phyloP scores from a whole-genome alignment of 2,113 vertebrate genomes.

The Vulpes ferrilata region DNA sequence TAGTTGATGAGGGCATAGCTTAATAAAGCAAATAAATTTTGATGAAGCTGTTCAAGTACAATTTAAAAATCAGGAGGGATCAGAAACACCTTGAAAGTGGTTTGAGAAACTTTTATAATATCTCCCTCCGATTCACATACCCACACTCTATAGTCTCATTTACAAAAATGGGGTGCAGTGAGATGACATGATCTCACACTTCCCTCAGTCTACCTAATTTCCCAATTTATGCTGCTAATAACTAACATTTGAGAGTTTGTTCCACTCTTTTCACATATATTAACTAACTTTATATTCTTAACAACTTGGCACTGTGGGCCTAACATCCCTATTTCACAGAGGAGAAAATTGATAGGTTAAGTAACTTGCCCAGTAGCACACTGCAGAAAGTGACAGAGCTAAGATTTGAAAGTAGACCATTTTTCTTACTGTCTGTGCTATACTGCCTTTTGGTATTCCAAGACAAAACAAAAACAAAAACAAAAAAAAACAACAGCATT shows the following conservation, averaged over 20 bases:
- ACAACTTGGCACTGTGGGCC: not conserved
- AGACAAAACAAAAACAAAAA: not conserved
- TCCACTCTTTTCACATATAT: not conserved
- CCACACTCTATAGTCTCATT: not conserved
- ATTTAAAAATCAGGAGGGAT: not conserved
- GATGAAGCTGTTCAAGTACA: slow-evolving; percentile 1
- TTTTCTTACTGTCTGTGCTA: not conserved
- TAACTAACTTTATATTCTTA: not conserved
- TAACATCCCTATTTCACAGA: not conserved
- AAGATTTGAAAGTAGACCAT: not conserved
- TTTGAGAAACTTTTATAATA: not conserved
- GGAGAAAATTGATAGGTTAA: not conserved
- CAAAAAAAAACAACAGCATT: not conserved
- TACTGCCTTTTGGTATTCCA: not conserved
- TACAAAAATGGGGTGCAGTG: not conserved
- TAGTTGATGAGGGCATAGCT: not conserved
- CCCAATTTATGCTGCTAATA: slow-evolving; percentile 1
- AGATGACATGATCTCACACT: not conserved
- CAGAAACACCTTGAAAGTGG: not conserved
- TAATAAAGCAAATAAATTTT: not conserved
- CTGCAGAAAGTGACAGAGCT: not conserved
- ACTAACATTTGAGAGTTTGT: not conserved
- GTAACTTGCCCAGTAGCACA: not conserved
- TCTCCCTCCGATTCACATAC: not conserved
- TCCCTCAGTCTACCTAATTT: not conserved